Evolutionary conservation across 2,113 vertebrate genomes (phyloP).

Genomic region (Mastomys coucha): DNA sequence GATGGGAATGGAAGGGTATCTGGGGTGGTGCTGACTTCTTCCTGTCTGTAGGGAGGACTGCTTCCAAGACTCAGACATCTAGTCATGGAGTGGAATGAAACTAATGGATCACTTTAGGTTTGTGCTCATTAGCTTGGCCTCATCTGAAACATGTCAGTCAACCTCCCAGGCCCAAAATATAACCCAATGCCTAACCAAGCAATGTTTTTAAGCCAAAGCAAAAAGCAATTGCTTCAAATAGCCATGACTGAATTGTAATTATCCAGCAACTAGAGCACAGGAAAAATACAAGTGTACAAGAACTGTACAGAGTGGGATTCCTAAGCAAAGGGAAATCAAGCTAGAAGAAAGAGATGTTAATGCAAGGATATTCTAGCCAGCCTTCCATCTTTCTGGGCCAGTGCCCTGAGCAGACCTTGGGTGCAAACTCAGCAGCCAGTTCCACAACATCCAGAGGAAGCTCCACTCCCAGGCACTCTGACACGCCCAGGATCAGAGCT

Average conservation of each 20-base stretch:
- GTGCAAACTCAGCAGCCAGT: too few relatives aligned
- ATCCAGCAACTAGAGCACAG: not conserved
- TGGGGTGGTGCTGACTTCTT: not conserved
- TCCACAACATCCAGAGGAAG: too few relatives aligned
- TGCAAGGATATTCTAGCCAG: too few relatives aligned
- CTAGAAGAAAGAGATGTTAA: too few relatives aligned
- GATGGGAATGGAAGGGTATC: not conserved
- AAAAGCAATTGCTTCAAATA: not conserved
- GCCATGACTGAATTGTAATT: not conserved
- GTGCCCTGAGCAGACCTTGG: too few relatives aligned
- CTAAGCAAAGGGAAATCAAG: not conserved
- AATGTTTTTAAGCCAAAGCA: not conserved
- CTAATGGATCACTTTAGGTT: not conserved
- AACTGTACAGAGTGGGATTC: not conserved
- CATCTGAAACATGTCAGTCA: constrained; percentile 1
- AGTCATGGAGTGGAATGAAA: not conserved
- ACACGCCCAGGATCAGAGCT: too few relatives aligned
- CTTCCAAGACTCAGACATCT: not conserved
- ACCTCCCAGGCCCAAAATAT: not conserved
- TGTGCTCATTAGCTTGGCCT: not conserved
- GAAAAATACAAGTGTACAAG: not conserved
- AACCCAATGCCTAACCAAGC: not conserved
- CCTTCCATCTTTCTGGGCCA: too few relatives aligned
- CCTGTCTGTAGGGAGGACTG: not conserved
- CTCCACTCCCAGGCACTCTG: too few relatives aligned